A percentile compares a stretch with the other conserved stretches of the same genome.
phyloP scores from a whole-genome alignment of 2,888 invertebrate species.

The Scaptomyza caliginosa region DNA sequence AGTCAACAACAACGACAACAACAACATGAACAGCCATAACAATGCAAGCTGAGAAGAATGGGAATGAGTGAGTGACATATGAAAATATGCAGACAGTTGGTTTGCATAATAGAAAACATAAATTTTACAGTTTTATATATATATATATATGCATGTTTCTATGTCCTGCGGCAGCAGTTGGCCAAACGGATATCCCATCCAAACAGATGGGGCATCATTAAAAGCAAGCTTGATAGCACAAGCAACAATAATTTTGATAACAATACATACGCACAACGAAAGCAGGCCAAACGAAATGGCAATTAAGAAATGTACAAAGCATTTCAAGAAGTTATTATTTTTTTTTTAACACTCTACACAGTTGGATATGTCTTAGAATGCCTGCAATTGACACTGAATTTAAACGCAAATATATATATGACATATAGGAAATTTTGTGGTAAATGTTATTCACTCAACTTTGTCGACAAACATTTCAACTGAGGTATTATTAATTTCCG shows the following conservation, averaged over 20 bases:
- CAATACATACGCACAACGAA: background rate
- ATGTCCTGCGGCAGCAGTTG: constrained; percentile 24
- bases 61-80: constrained; percentile 42
- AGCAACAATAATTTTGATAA: constrained; percentile 10
- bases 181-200: constrained; percentile 25
- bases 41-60: constrained; percentile 14
- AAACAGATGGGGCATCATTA: constrained; percentile 16
- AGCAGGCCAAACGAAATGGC: background rate
- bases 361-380: too few relatives aligned
- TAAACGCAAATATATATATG: background rate
- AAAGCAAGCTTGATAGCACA: constrained; percentile 5
- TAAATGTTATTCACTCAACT: background rate
- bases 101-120: constrained; percentile 70
- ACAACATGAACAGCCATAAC: constrained; percentile 26
- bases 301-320: too few relatives aligned
- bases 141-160: too few relatives aligned
- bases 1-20: constrained; percentile 57
- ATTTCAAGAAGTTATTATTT: too few relatives aligned
- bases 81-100: constrained; percentile 52
- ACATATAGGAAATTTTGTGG: background rate
- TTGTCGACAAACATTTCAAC: background rate
- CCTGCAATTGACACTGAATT: too few relatives aligned
- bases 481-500: background rate
- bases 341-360: too few relatives aligned
- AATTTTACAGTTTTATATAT: constrained; percentile 50